Conservation (phyloP, 2,888 invertebrate species). For the Hyppa rectilinea region DNA sequence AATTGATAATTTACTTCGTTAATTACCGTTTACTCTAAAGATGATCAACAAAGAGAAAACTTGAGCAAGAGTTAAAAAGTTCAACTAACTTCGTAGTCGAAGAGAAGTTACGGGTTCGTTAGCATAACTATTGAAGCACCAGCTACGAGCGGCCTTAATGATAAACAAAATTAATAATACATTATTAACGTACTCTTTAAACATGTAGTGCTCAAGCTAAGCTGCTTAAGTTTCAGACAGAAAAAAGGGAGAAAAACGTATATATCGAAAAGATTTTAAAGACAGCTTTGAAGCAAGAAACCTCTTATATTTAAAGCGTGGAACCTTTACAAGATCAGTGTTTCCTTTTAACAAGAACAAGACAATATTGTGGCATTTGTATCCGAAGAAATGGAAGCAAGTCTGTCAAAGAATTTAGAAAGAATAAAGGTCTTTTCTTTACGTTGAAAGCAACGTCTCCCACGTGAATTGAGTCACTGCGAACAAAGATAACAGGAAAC, state of each 20-base stretch:
- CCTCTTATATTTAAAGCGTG: not conserved
- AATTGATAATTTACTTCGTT: slow-evolving; percentile 20
- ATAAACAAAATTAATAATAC: slow-evolving; percentile 35
- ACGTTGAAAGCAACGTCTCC: slow-evolving; percentile 34
- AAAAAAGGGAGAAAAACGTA: not conserved
- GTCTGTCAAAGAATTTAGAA: slow-evolving; percentile 36
- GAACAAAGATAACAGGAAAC: slow-evolving; percentile 34
- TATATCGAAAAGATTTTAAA: slow-evolving; percentile 8
- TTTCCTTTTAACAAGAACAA: slow-evolving; percentile 12
- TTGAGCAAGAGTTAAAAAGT: slow-evolving; percentile 43
- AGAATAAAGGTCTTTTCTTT: slow-evolving; percentile 31
- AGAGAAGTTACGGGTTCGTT: slow-evolving; percentile 41
- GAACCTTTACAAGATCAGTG: slow-evolving; percentile 1
- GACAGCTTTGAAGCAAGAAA: not conserved
- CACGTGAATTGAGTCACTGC: slow-evolving; percentile 46
- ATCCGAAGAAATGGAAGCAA: slow-evolving; percentile 27
- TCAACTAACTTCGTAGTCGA: slow-evolving; percentile 20
- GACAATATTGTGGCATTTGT: slow-evolving; percentile 15
- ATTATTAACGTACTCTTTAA: slow-evolving; percentile 30
- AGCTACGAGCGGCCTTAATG: slow-evolving; percentile 14
- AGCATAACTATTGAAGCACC: slow-evolving; percentile 42
- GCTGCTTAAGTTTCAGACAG: slow-evolving; percentile 10
- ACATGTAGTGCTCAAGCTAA: slow-evolving; percentile 28
- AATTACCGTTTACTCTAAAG: slow-evolving; percentile 17
- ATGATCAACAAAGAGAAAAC: slow-evolving; percentile 38